Conservation (phyloP, 2,888 invertebrate genomes). For the Eudasyphora cyanicolor region DNA sequence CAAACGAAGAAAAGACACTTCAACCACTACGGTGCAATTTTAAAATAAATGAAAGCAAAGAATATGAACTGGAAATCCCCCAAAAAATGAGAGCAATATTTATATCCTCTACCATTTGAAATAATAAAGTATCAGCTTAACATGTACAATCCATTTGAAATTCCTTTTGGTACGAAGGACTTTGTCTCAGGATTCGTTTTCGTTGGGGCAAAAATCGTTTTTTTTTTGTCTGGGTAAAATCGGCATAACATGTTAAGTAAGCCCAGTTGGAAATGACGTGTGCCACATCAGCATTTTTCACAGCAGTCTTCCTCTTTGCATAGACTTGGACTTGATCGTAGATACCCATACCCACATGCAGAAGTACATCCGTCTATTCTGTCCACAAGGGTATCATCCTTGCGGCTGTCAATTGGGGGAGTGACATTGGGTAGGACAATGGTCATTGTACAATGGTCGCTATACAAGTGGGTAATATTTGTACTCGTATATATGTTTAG, state of each 20-base stretch:
- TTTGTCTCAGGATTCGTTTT: conserved; percentile 48
- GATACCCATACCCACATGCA: not conserved
- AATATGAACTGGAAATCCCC: not conserved
- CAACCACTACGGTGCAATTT: conserved; percentile 48
- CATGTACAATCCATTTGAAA: conserved; percentile 40
- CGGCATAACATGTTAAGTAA: conserved; percentile 61
- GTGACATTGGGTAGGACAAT: conserved; percentile 21
- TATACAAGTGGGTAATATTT: conserved; percentile 40
- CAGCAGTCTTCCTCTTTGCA: not conserved
- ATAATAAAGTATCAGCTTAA: conserved; percentile 50
- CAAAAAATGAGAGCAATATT: conserved; percentile 27
- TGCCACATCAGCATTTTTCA: conserved; percentile 67
- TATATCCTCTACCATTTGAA: conserved; percentile 35
- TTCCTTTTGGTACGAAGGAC: conserved; percentile 24
- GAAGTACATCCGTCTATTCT: not conserved
- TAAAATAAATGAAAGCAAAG: not conserved
- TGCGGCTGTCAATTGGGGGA: not conserved
- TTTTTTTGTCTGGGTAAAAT: conserved; percentile 46
- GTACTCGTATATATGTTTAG: conserved; percentile 28
- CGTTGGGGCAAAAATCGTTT: too few relatives aligned
- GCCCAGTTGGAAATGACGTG: conserved; percentile 65
- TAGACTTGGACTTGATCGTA: not conserved
- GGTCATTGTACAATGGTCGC: conserved; percentile 47
- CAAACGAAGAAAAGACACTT: not conserved
- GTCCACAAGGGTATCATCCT: conserved; percentile 34